phyloP scores from a whole-genome alignment of 2,888 invertebrate genomes.

The Hecatera dysodea region DNA sequence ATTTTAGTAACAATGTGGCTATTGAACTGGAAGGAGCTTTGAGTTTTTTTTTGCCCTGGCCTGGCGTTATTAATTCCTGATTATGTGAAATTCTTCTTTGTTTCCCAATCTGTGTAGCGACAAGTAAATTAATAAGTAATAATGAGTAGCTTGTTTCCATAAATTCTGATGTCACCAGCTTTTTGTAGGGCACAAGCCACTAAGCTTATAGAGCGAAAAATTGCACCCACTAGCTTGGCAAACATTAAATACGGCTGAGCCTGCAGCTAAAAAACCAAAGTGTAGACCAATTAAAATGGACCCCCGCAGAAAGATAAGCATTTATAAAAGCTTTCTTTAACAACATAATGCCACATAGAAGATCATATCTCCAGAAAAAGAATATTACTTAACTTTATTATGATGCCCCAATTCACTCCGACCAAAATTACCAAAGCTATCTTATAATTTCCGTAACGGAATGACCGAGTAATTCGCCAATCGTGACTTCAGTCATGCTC shows the following conservation, averaged over 20 bases:
- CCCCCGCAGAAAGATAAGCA: neutral
- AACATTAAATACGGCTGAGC: neutral
- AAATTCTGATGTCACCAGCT: neutral
- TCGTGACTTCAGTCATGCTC: slow-evolving; percentile 60
- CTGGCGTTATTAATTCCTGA: neutral
- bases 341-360: slow-evolving; percentile 17
- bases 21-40: neutral
- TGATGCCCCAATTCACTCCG: slow-evolving; percentile 47
- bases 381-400: slow-evolving; percentile 42
- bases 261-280: neutral
- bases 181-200: neutral
- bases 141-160: neutral
- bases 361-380: slow-evolving; percentile 31
- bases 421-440: slow-evolving; percentile 46
- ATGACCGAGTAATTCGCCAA: slow-evolving; percentile 56
- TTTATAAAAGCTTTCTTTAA: slow-evolving; percentile 26
- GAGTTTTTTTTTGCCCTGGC: slow-evolving; percentile 6
- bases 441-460: slow-evolving; percentile 62
- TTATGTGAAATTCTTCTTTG: neutral
- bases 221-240: neutral
- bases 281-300: neutral
- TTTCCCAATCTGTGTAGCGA: neutral
- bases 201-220: neutral
- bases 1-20: slow-evolving; percentile 1
- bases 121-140: too few relatives aligned